Percentiles rank a stretch among this genome's conserved stretches.
Conservation (phyloP, 2,888 invertebrate genomes). For the Caenorhabditis virilis region DNA sequence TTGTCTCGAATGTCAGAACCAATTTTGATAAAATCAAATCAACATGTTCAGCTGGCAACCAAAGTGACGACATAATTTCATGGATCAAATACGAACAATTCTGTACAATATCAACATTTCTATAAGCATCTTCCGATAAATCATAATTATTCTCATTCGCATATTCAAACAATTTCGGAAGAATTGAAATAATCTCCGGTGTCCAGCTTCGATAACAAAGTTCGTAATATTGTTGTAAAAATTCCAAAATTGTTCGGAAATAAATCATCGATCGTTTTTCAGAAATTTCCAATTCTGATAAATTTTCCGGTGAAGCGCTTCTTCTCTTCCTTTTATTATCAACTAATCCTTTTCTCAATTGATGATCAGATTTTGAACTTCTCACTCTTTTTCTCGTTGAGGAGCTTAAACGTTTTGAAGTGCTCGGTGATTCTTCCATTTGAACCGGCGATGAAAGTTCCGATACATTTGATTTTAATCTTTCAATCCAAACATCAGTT, state of each 20-base stretch:
- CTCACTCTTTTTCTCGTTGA: too few relatives aligned
- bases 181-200: conserved; percentile 26
- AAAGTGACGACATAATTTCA: conserved; percentile 36
- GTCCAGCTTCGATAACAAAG: conserved; percentile 35
- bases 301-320: too few relatives aligned
- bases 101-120: conserved; percentile 33
- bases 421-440: too few relatives aligned
- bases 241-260: conserved; percentile 40
- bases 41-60: conserved; percentile 19
- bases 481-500: conserved; percentile 19
- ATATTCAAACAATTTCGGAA: conserved; percentile 40
- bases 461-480: conserved; percentile 5
- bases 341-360: too few relatives aligned
- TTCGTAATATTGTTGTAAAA: conserved; percentile 34
- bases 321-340: too few relatives aligned
- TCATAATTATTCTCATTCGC: conserved; percentile 41
- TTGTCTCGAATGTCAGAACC: conserved; percentile 6
- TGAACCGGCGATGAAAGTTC: neutral
- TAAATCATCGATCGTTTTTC: conserved; percentile 23
- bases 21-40: conserved; percentile 19
- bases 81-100: conserved; percentile 25
- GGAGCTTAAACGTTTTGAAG: neutral
- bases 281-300: too few relatives aligned
- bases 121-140: conserved; percentile 24
- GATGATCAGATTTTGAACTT: too few relatives aligned